phyloP scores from a whole-genome alignment of 1,140 invertebrate species.

The Nymphalis io region DNA sequence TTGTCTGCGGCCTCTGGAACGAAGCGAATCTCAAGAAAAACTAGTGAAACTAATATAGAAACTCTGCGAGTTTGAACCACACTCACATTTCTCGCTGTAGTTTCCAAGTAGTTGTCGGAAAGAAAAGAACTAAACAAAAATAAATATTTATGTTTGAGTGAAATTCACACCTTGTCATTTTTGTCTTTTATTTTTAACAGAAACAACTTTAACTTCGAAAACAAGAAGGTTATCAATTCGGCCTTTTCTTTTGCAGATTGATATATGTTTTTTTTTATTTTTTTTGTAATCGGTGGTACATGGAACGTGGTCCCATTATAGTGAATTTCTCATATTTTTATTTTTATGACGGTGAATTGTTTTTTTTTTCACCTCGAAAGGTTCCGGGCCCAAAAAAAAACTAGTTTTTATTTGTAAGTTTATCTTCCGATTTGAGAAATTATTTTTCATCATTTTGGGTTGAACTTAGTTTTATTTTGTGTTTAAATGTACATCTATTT shows the following conservation, averaged over 20 bases:
- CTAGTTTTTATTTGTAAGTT: too few species aligned
- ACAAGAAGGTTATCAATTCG: background rate
- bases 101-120: slow-evolving; percentile 23
- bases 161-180: slow-evolving; percentile 28
- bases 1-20: slow-evolving; percentile 1
- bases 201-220: background rate
- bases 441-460: too few species aligned
- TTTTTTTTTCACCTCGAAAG: too few species aligned
- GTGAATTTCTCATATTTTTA: too few species aligned
- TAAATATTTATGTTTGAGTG: slow-evolving; percentile 30
- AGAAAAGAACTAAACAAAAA: slow-evolving; percentile 30
- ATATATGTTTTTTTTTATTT: too few species aligned
- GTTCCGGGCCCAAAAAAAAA: too few species aligned
- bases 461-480: too few species aligned
- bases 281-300: too few species aligned
- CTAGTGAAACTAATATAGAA: slow-evolving; percentile 27
- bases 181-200: slow-evolving; percentile 8
- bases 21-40: slow-evolving; percentile 34
- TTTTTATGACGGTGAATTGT: too few species aligned
- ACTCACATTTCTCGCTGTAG: slow-evolving; percentile 11
- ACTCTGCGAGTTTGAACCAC: slow-evolving; percentile 26
- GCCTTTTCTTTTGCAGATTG: background rate
- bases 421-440: too few species aligned
- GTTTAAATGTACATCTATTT: too few species aligned
- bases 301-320: too few species aligned